Conservation (phyloP, 2,888 invertebrate genomes). For the Operophtera brumata region DNA sequence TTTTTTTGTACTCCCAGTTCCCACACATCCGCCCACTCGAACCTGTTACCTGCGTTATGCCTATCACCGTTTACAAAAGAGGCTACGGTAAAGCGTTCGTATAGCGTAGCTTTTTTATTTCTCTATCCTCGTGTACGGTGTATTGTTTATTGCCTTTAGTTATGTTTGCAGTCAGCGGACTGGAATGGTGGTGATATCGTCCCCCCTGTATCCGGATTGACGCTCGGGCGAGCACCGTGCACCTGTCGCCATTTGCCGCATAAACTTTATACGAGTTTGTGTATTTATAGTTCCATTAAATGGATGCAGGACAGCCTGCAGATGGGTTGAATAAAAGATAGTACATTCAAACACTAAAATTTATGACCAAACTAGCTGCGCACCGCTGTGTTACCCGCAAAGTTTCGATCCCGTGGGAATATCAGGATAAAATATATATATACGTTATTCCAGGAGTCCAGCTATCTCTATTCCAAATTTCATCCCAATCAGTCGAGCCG, state of each 20-base stretch:
- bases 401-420: too few species aligned
- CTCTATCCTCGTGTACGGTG: conserved; percentile 4
- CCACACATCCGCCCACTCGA: conserved; percentile 55
- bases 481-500: too few species aligned
- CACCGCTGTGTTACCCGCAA: too few species aligned
- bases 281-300: conserved; percentile 7
- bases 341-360: not conserved
- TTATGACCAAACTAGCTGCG: not conserved
- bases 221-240: conserved; percentile 61
- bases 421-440: too few species aligned
- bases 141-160: conserved; percentile 28
- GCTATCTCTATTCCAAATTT: too few species aligned
- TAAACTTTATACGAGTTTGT: conserved; percentile 21
- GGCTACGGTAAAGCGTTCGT: not conserved
- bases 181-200: conserved; percentile 55
- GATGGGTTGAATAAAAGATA: not conserved
- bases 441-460: too few species aligned
- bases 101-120: not conserved
- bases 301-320: not conserved
- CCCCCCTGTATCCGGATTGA: conserved; percentile 55
- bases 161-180: conserved; percentile 43
- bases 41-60: conserved; percentile 56
- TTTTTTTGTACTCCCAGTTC: conserved; percentile 51
- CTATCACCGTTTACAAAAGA: conserved; percentile 52
- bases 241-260: conserved; percentile 60